Evolutionary conservation across 2,888 invertebrate species (phyloP), one percentile per base, ranked within the genome.

Genomic region (Caenorhabditis doughertyi): DNA sequence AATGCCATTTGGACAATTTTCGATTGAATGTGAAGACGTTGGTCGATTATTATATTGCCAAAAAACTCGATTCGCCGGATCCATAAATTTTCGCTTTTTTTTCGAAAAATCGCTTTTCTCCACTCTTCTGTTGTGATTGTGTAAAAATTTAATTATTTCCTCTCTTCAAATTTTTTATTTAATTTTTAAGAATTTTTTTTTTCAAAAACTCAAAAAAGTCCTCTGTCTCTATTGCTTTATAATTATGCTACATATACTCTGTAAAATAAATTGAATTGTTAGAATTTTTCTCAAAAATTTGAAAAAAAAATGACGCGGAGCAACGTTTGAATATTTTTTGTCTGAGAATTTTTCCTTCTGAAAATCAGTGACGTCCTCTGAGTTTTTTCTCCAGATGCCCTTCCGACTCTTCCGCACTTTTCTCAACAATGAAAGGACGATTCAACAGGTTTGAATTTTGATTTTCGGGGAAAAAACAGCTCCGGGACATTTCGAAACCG

Each of bases 1-100:
- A 87, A 35, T 81, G 84, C 16, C 89, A 91, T 73, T 72, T 91
- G 49, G 88, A 85, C 56, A 91, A 91, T 84, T 91, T 91, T 83
- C 83, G 85, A 7, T 55, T 81, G 25, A 90, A 90, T 64, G 91
- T 91, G 27, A 70, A 85, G 32, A 81, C 88, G 0, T 80, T 91
- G 29, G 91, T 91, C 42, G 84, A 86, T 8, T 91, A 86, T 77
- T 91, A 91, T 79, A 64, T 84, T 29, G 84, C 68, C 23, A 89
- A 89, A 73, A 84, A 81, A 2, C 81, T 90, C 9, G 91, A 91
- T 21, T 85, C 85, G 0, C 87, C 88, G 9, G 79, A 80, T 32
- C 76, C 79, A 44, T 79, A 65, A 49, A 49, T 58, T 58, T 32
- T 47, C 18, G 3, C 3, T 11, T 18, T 47, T 47, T n/a, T 25